Conservation (phyloP, 1,140 invertebrate species). For the Babylonia areolata region DNA sequence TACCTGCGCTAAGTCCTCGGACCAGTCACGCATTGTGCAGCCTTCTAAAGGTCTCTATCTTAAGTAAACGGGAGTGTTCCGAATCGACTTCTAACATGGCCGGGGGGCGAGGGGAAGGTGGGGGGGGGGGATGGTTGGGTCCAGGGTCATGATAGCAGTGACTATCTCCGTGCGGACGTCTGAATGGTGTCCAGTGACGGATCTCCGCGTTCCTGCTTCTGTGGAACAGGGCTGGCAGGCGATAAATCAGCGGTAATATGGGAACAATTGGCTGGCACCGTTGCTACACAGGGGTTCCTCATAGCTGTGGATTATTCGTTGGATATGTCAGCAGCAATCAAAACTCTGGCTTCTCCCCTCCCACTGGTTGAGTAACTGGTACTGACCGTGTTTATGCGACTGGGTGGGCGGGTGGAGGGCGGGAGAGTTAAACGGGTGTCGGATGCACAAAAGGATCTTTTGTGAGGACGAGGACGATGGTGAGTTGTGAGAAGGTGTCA, state of each 20-base stretch:
- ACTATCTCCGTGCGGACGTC: slow-evolving; percentile 6
- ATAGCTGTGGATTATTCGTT: background rate
- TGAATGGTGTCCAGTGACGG: too few species aligned
- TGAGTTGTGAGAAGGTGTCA: slow-evolving; percentile 7
- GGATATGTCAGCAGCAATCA: background rate
- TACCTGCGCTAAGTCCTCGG: background rate
- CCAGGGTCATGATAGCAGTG: background rate
- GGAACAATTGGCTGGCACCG: slow-evolving; percentile 11
- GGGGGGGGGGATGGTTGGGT: background rate
- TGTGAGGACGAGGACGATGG: background rate
- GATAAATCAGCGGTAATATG: slow-evolving; percentile 36
- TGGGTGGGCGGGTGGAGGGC: background rate
- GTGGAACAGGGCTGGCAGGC: slow-evolving; percentile 4
- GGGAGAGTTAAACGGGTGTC: background rate
- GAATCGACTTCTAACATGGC: slow-evolving; percentile 16
- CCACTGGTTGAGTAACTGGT: background rate
- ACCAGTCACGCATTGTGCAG: background rate
- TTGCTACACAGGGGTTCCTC: background rate
- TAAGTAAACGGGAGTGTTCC: slow-evolving; percentile 17
- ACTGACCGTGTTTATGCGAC: background rate
- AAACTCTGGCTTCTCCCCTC: background rate
- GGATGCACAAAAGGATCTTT: background rate
- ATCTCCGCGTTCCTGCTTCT: background rate
- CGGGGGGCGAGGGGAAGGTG: too few species aligned
- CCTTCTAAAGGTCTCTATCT: background rate